phyloP scores from a whole-genome alignment of 2,113 vertebrate species.

The Nematolebias whitei region DNA sequence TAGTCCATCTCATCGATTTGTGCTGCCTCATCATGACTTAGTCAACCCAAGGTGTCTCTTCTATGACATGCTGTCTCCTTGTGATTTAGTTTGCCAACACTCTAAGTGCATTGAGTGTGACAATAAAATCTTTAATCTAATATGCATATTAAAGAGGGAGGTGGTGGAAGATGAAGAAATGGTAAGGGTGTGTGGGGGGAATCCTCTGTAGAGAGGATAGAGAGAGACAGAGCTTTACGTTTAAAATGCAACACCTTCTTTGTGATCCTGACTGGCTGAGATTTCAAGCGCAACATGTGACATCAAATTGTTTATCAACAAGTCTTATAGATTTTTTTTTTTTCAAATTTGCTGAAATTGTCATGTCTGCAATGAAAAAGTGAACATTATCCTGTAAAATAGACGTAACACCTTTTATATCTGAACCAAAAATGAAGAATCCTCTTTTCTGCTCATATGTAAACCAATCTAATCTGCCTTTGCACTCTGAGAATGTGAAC shows the following conservation, averaged over 20 bases:
- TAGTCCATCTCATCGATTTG: conserved; percentile 77
- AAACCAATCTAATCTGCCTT: conserved; percentile 46
- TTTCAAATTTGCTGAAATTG: conserved; percentile 20
- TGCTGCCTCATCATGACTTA: conserved; percentile 73
- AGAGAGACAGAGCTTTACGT: too few relatives aligned
- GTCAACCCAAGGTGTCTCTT: conserved; percentile 79
- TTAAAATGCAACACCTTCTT: conserved; percentile 8
- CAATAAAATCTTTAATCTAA: conserved; percentile 82
- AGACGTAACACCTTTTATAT: conserved; percentile 30
- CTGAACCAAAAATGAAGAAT: conserved; percentile 33
- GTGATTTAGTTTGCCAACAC: conserved; percentile 77
- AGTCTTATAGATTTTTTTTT: conserved; percentile 2
- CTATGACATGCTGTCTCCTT: conserved; percentile 75
- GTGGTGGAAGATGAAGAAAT: conserved; percentile 51
- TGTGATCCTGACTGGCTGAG: conserved; percentile 10
- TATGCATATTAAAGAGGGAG: conserved; percentile 72
- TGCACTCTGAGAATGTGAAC: conserved; percentile 41
- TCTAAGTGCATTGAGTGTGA: conserved; percentile 80
- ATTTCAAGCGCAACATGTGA: conserved; percentile 8
- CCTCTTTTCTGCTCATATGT: conserved; percentile 37
- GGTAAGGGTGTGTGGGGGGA: too few relatives aligned
- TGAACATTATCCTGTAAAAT: conserved; percentile 45
- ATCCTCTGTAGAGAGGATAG: too few relatives aligned
- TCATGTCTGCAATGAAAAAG: conserved; percentile 14
- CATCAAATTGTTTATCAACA: conserved; percentile 24